Evolutionary conservation across 2,888 invertebrate species (phyloP).

Genomic region (Lithophane ornitopus): DNA sequence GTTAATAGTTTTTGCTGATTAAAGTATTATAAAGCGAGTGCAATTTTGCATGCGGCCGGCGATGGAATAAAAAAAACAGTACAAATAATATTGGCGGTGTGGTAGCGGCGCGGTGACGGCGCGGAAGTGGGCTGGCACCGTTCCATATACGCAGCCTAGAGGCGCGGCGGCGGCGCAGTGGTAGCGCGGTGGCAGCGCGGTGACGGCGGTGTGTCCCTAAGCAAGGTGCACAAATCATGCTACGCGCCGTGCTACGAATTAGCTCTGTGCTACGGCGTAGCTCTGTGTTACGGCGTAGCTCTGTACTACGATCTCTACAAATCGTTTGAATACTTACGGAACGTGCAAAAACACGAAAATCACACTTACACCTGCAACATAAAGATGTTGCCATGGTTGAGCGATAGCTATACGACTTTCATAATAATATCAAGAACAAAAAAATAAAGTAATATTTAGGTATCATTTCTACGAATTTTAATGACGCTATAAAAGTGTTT

Average conservation of each 20-base stretch:
- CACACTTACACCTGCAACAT: background rate
- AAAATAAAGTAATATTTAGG: background rate
- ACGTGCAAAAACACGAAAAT: background rate
- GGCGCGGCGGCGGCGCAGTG: too few species aligned
- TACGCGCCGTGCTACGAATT: constrained; percentile 34
- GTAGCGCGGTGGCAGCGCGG: too few species aligned
- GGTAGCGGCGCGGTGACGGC: too few species aligned
- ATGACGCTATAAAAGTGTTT: constrained; percentile 33
- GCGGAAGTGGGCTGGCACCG: too few species aligned
- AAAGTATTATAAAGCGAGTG: too few species aligned
- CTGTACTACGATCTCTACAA: background rate
- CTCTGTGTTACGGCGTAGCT: background rate
- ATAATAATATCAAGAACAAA: constrained; percentile 3
- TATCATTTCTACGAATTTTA: constrained; percentile 14
- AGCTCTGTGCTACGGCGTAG: constrained; percentile 13
- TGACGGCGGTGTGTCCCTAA: too few species aligned
- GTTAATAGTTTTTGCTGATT: too few species aligned
- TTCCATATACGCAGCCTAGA: too few species aligned
- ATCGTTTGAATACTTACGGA: background rate
- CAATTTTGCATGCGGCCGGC: too few species aligned
- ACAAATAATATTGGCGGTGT: too few species aligned
- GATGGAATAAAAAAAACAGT: too few species aligned
- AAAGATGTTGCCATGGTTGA: background rate
- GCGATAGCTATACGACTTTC: background rate
- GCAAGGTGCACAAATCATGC: background rate